A percentile compares a stretch with the other conserved stretches of the same genome.
Evolutionary conservation across 1,140 invertebrate genomes (phyloP).

Genomic region (Drosophila lacteicornis): DNA sequence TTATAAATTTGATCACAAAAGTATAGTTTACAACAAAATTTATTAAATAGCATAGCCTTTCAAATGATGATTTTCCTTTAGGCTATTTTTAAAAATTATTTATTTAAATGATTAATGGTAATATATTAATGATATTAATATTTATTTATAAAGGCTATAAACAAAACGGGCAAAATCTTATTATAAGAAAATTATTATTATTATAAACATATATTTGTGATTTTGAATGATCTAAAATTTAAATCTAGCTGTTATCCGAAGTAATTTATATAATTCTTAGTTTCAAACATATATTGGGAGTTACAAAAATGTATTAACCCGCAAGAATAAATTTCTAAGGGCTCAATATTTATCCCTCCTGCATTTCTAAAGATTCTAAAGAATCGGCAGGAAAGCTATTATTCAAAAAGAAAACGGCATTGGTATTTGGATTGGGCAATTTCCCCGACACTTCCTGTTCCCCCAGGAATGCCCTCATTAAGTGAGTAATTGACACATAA

Average conservation of each 20-base stretch:
- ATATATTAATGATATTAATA: no score
- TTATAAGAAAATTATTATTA: no score
- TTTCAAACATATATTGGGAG: no score
- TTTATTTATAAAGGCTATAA: no score
- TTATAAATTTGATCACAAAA: background rate
- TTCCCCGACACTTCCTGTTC: constrained; percentile 24
- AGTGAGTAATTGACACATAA: constrained; percentile 31
- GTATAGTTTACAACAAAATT: background rate
- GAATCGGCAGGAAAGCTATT: background rate
- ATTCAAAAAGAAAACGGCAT: background rate
- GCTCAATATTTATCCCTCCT: background rate
- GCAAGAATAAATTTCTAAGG: background rate
- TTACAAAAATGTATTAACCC: background rate
- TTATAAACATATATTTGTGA: background rate
- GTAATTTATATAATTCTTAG: background rate
- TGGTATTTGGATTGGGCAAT: background rate
- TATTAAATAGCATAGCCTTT: no score
- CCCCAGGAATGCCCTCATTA: constrained; percentile 26
- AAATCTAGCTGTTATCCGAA: background rate
- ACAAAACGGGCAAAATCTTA: no score
- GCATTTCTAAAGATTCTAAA: background rate
- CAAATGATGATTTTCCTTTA: no score
- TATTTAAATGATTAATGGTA: no score
- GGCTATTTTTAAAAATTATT: no score
- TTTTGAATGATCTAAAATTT: background rate